A percentile compares a stretch with the other conserved stretches of the same genome.
phyloP scores from a whole-genome alignment of 2,113 vertebrate species.

The Gasterosteus nipponicus region DNA sequence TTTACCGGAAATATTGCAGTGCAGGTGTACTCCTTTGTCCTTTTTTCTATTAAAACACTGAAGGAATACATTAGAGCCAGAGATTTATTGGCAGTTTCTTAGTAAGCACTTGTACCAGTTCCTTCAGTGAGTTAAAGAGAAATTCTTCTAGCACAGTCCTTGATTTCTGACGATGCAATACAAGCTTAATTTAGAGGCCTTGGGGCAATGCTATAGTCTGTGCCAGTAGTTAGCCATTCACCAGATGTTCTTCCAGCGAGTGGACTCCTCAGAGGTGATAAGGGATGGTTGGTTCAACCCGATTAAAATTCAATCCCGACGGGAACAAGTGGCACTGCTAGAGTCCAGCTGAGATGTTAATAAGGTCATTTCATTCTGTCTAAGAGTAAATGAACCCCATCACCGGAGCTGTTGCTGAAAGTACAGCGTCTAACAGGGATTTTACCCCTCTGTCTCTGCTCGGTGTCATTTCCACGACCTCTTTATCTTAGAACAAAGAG shows the following conservation, averaged over 20 bases:
- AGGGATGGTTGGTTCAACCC: slow-evolving; percentile 29
- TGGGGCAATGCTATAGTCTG: slow-evolving; percentile 8
- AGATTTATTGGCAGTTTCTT: background rate
- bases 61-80: background rate
- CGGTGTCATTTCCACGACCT: background rate
- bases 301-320: slow-evolving; percentile 33
- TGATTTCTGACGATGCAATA: background rate
- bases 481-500: slow-evolving; percentile 11
- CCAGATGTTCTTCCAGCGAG: slow-evolving; percentile 29
- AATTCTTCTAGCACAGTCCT: background rate
- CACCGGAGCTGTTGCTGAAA: slow-evolving; percentile 2
- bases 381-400: slow-evolving; percentile 30
- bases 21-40: background rate
- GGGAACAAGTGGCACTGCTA: slow-evolving; percentile 4
- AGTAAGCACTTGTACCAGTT: background rate
- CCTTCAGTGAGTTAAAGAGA: background rate
- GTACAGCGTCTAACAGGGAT: background rate
- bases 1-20: background rate
- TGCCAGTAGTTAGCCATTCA: slow-evolving; percentile 18
- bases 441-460: background rate
- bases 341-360: slow-evolving; percentile 31
- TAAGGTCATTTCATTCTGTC: slow-evolving; percentile 29
- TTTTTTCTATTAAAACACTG: background rate
- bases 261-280: slow-evolving; percentile 7
- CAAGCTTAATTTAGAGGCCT: background rate